Evolutionary conservation across 1,140 invertebrate genomes (phyloP).

Genomic region (Drosophila nigromelanica): DNA sequence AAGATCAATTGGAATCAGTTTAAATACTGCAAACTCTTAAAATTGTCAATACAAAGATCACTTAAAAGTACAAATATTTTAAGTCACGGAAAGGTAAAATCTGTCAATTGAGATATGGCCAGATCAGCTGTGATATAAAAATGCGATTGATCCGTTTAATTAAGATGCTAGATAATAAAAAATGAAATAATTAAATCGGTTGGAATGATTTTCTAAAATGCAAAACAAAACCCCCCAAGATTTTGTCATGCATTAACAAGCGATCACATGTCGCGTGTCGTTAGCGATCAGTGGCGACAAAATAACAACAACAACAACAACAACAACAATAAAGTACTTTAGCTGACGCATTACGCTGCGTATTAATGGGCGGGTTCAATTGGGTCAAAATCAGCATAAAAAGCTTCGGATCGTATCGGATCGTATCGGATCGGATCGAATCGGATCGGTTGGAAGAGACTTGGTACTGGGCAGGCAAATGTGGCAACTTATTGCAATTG

Average conservation of each 20-base stretch:
- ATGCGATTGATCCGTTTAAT: not conserved
- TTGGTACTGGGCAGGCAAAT: constrained; percentile 28
- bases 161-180: not conserved
- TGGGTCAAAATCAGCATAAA: constrained; percentile 81
- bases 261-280: constrained; percentile 37
- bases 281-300: constrained; percentile 5
- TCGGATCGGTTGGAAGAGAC: constrained; percentile 20
- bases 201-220: constrained; percentile 11
- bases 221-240: not conserved
- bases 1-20: no score
- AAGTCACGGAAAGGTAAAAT: no score
- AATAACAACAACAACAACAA: constrained; percentile 15
- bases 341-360: constrained; percentile 48
- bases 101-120: no score
- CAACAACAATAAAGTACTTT: constrained; percentile 28
- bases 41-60: not conserved
- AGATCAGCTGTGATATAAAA: no score
- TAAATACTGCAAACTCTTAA: no score
- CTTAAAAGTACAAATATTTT: no score
- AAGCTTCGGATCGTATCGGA: constrained; percentile 57
- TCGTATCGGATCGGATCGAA: constrained; percentile 29
- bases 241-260: constrained; percentile 1
- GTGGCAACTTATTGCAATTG: constrained; percentile 78
- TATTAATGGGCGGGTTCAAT: constrained; percentile 64
- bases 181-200: not conserved